These are phyloP conservation scores for Terebella lapidaria DNA, from an alignment of 2,888 invertebrate species.

Conservation along the genomic window DNA sequence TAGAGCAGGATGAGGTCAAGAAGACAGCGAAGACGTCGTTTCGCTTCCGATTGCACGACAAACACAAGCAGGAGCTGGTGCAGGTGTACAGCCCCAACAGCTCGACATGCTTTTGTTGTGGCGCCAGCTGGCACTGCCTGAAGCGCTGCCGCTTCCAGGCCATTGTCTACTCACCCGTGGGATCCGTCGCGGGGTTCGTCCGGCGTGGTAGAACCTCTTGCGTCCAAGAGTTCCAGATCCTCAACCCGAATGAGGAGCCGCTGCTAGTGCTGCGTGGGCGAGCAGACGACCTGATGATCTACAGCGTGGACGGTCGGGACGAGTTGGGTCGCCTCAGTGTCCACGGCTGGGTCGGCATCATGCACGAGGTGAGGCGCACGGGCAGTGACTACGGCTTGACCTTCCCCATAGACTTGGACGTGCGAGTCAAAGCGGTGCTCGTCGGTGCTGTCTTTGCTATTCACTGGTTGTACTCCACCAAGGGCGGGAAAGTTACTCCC, in stretches of 20 bases:
- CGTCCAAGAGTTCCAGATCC: slow-evolving; percentile 25
- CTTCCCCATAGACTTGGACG: slow-evolving; percentile 26
- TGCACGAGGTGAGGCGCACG: slow-evolving; percentile 26
- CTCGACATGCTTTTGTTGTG: slow-evolving; percentile 22
- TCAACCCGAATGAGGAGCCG: slow-evolving; percentile 19
- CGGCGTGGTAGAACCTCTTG: slow-evolving; percentile 22
- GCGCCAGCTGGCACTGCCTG: slow-evolving; percentile 25
- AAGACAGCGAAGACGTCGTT: slow-evolving; percentile 12
- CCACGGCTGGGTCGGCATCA: slow-evolving; percentile 27
- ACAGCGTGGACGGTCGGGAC: slow-evolving; percentile 16
- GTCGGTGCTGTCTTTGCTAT: slow-evolving; percentile 18
- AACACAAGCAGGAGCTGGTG: slow-evolving; percentile 23
- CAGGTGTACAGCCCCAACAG: slow-evolving; percentile 20
- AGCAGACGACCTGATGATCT: slow-evolving; percentile 23
- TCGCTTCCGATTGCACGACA: slow-evolving; percentile 17
- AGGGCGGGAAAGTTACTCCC: slow-evolving; percentile 2
- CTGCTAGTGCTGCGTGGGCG: slow-evolving; percentile 22
- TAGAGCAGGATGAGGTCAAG: slow-evolving; percentile 20
- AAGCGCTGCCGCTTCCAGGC: slow-evolving; percentile 21
- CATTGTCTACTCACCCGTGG: slow-evolving; percentile 22
- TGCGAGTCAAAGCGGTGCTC: slow-evolving; percentile 23
- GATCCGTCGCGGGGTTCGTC: slow-evolving; percentile 24
- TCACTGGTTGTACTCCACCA: neutral
- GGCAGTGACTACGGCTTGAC: slow-evolving; percentile 24
- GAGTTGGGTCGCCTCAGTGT: slow-evolving; percentile 25